These are phyloP conservation scores for Triplophysa tibetana DNA, from an alignment of 2,113 vertebrate species.

Conservation along the genomic window DNA sequence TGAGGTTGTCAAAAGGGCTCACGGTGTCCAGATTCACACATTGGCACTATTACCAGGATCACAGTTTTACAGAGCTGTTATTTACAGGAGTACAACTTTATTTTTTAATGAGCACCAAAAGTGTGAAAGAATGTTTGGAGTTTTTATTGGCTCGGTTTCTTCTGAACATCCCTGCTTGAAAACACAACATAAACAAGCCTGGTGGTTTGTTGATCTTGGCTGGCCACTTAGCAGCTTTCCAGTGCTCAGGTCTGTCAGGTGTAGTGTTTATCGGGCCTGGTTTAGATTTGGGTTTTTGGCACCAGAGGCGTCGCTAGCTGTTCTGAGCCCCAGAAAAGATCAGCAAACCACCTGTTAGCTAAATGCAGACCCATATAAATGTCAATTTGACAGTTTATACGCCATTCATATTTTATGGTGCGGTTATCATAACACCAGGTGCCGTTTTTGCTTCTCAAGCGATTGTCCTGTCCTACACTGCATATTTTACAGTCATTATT, in stretches of 20 bases:
- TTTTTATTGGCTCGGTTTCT: slow-evolving; percentile 20
- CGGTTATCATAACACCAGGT: slow-evolving; percentile 2
- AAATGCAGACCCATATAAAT: not conserved
- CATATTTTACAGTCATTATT: slow-evolving; percentile 12
- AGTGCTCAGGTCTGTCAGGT: not conserved
- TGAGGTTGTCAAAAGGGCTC: not conserved
- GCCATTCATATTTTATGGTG: not conserved
- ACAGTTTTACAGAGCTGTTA: not conserved
- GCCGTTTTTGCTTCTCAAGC: slow-evolving; percentile 6
- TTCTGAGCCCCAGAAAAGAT: not conserved
- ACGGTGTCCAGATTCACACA: not conserved
- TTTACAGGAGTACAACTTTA: not conserved
- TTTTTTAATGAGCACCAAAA: slow-evolving; percentile 2
- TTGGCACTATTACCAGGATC: not conserved
- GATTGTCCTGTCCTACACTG: not conserved
- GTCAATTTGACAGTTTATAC: not conserved
- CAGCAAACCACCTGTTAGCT: not conserved
- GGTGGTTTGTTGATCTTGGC: not conserved
- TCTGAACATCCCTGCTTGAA: not conserved
- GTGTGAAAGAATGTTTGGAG: not conserved
- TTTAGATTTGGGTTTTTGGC: no score
- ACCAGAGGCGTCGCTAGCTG: no score
- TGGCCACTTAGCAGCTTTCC: not conserved
- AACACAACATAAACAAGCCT: not conserved
- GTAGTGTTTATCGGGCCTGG: not conserved